Percentiles rank a stretch among this genome's conserved stretches.
Conservation (phyloP, 1,140 invertebrate species). For the Pemphigus obesinymphae region DNA sequence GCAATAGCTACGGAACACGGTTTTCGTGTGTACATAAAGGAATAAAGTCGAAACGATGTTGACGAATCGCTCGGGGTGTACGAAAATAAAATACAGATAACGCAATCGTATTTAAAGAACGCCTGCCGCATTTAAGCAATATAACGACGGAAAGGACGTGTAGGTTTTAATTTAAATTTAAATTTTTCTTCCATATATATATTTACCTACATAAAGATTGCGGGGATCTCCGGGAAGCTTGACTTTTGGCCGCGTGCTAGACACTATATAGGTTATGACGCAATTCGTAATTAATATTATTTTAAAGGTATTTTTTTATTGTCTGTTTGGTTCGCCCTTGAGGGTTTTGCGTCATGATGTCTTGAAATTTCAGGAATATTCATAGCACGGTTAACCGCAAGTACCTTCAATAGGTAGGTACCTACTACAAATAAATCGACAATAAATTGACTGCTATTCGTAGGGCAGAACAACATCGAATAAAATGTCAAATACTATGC, state of each 20-base stretch:
- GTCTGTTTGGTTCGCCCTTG: no score
- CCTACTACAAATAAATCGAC: neutral
- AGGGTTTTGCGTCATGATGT: neutral
- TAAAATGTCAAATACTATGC: neutral
- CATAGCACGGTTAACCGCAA: neutral
- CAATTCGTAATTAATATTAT: no score
- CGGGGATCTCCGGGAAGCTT: no score
- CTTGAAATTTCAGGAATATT: neutral
- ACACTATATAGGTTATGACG: no score
- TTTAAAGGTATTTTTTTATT: no score
- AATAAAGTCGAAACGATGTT: neutral
- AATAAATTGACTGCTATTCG: neutral
- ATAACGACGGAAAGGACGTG: neutral
- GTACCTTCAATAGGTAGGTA: neutral
- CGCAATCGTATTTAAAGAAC: neutral
- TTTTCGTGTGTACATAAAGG: neutral
- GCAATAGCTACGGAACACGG: neutral
- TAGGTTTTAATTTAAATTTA: neutral
- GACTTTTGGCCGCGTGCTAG: no score
- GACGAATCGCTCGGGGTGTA: slow-evolving; percentile 15
- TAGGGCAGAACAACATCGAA: neutral
- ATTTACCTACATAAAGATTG: no score
- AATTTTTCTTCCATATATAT: no score
- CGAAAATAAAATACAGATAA: slow-evolving; percentile 1
- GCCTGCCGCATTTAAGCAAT: no score